Base-by-base conservation (phyloP, 2,888 invertebrate genomes). In the Bhutanitis thaidina region DNA sequence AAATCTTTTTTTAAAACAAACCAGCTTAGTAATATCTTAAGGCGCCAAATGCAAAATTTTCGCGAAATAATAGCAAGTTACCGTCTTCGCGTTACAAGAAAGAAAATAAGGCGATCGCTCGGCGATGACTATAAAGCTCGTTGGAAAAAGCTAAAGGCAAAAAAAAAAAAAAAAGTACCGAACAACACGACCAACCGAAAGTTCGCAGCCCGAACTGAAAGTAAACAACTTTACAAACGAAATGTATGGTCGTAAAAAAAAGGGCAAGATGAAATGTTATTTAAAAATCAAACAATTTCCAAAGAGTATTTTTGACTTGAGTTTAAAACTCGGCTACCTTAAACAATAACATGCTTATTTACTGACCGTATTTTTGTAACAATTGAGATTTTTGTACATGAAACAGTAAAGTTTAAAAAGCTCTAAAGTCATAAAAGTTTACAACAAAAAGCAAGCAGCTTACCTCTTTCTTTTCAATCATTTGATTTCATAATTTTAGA, bases 41-140 rank as follows among this genome's bases (percentile, higher is more conserved):
- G 32, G 43, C 37, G 20, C 35, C 37, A 47, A 52, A 47, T 52
- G 38, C 47, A 37, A 47, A 52, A 52, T 46, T 47, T 52, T 12
- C 37, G 13, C 43, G 41, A 43, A 52, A 47, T 52, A 47, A 52
- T 52, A 52, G 43, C 52, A 34, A 52, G 46, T 43, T 47, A 52
- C 43, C 32, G 52, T 38, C n/a, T n/a, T n/a, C 43, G 43, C 46
- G 47, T 52, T 52, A 52, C 46, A 46, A 46, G 36, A 43, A 46
- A 37, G 47, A 52, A 47, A 52, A 52, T 52, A 52, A 52, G 52
- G 41, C 47, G 43, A 52, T 47, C 40, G 46, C 46, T 39, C 46
- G 37, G 35, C 50, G 46, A 46, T 46, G 46, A 46, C 51, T 52
- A 43, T 47, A 52, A 47, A 47, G 43, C 46, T 46, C 37, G 20